A percentile compares a stretch with the other conserved stretches of the same genome.
Conservation (phyloP, 2,113 vertebrate genomes). For the Tretioscincus oriximinensis region DNA sequence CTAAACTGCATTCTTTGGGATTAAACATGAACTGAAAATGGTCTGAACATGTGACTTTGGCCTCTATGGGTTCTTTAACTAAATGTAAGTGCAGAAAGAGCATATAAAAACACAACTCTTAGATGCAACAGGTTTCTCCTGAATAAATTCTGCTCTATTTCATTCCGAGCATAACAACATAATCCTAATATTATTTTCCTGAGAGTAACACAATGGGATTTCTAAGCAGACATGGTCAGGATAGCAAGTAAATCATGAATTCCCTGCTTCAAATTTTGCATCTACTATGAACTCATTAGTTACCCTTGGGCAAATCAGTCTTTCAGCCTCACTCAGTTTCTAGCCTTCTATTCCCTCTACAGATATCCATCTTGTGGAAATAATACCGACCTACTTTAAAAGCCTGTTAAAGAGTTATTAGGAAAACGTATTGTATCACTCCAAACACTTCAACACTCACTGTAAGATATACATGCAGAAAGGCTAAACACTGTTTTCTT, state of each 20-base stretch:
- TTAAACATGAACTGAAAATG: no score
- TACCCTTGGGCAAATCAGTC: background rate
- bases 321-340: background rate
- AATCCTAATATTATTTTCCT: no score
- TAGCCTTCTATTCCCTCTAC: no score
- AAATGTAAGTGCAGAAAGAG: no score
- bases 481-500: background rate
- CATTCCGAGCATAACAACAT: no score
- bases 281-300: background rate
- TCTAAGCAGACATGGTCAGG: background rate
- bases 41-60: no score
- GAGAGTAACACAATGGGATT: no score
- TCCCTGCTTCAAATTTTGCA: background rate
- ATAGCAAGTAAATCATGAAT: background rate
- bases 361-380: background rate
- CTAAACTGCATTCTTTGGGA: no score
- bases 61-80: no score
- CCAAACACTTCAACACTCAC: background rate
- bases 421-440: background rate
- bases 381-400: background rate
- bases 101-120: no score
- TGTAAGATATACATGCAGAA: background rate
- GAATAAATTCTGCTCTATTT: no score
- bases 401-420: background rate
- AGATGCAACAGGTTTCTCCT: no score